phyloP scores from a whole-genome alignment of 2,888 invertebrate species.

The Hipparchia semele region DNA sequence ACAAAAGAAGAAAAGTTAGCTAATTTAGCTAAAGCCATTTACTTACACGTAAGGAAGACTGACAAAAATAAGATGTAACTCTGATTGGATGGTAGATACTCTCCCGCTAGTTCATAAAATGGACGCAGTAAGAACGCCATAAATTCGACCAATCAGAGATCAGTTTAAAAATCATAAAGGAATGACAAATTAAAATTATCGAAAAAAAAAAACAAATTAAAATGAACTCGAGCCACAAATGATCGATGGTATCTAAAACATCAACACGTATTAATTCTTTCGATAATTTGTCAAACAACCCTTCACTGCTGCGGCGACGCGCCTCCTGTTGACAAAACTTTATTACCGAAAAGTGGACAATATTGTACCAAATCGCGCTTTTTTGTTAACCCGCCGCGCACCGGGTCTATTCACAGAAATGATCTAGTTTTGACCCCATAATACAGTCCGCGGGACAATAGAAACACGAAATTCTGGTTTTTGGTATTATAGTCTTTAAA shows the following conservation, averaged over 20 bases:
- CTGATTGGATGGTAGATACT: too few relatives aligned
- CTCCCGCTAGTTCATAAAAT: too few relatives aligned
- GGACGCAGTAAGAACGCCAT: too few relatives aligned
- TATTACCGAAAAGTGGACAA: constrained; percentile 81
- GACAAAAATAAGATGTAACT: too few relatives aligned
- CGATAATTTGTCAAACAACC: constrained; percentile 80
- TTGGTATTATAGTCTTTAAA: constrained; percentile 34
- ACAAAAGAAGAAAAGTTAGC: too few relatives aligned
- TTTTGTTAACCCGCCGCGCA: constrained; percentile 69
- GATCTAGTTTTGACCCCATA: constrained; percentile 79
- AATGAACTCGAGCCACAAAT: constrained; percentile 40
- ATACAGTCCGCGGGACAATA: constrained; percentile 62
- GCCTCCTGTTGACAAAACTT: constrained; percentile 81
- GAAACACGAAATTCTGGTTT: constrained; percentile 72
- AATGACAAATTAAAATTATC: background rate
- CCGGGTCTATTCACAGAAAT: constrained; percentile 57
- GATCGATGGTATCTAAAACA: constrained; percentile 56
- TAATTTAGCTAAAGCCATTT: too few relatives aligned
- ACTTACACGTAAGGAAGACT: too few relatives aligned
- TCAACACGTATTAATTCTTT: constrained; percentile 62
- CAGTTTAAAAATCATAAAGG: background rate
- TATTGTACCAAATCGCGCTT: constrained; percentile 73
- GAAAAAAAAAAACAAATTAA: background rate
- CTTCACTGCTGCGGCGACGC: constrained; percentile 59
- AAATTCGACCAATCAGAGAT: too few relatives aligned